Evolutionary conservation across 2,797 vertebrate species (phyloP).

Genomic region (Leptatherina wallacei): DNA sequence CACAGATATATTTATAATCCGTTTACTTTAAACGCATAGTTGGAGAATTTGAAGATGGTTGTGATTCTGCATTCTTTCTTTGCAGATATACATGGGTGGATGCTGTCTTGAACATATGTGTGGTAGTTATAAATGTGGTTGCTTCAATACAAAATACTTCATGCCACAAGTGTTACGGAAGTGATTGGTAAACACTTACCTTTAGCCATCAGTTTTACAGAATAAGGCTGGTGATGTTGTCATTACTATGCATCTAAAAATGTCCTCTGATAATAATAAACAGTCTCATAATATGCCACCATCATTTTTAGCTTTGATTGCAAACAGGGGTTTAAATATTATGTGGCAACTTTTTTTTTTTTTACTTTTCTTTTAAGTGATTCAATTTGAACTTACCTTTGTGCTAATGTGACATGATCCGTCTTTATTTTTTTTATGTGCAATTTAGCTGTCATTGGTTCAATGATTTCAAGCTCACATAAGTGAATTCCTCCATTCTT

Average conservation of each 20-base stretch:
- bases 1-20: neutral
- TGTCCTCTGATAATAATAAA: constrained; percentile 9
- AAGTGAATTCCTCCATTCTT: neutral
- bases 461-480: neutral
- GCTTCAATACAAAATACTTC: constrained; percentile 40
- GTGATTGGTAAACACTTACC: constrained; percentile 12
- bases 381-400: neutral
- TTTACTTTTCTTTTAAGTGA: no score
- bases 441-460: neutral
- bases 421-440: no score
- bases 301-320: neutral
- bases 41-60: neutral
- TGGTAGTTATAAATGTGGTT: constrained; percentile 14
- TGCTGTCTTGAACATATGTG: constrained; percentile 38
- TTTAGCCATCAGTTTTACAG: constrained; percentile 14
- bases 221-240: constrained; percentile 11
- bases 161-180: constrained; percentile 9
- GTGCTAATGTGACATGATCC: no score
- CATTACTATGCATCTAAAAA: constrained; percentile 14
- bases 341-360: neutral
- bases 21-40: constrained; percentile 10
- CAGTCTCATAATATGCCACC: neutral
- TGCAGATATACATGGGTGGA: constrained; percentile 36
- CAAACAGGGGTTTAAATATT: neutral
- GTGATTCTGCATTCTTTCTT: constrained; percentile 24